Evolutionary conservation across 2,888 invertebrate species (phyloP), one percentile per base, ranked within the genome.

Genomic region (Terebella lapidaria): DNA sequence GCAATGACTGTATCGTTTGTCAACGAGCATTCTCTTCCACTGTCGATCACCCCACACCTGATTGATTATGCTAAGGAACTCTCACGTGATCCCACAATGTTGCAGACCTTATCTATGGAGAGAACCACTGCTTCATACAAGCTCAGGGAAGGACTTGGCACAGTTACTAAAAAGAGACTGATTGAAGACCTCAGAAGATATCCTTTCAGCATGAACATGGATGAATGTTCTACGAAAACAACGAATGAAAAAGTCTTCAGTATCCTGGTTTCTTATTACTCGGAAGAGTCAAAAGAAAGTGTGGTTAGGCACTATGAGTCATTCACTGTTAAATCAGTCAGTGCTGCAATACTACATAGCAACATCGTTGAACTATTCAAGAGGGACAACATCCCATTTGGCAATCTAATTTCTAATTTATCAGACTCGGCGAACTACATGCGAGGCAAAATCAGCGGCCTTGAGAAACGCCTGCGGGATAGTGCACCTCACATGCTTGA

Each of bases 61-160:
- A 55, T 55, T 20, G 4, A 35, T 29, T 22, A 5, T 35, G 55
- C 55, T n/a, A 55, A 55, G 24, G 55, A 55, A 35, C 10, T 55
- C 4, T 4, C 30, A 20, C 4, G 24, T 5, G 59, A 59, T 27
- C 35, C 30, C 24, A 59, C 18, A n/a, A 49, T 29, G 42, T 45
- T 59, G 46, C 10, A 29, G 22, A 25, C 5, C 5, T 25, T 59
- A 20, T 22, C 26, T 24, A 45, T 59, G 58, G 20, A 29, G n/a
- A 18, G 59, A 22, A 59, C 57, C 27, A 59, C 59, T 20, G 59
- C 59, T 24, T 59, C 57, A 18, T 59, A 59, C 29, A 59, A 59
- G 27, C 20, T 59, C 18, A 59, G 18, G 25, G 35, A 59, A 15
- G 59, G 59, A 3, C 29, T 35, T 10, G 35, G 30, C 35, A 35